Base-by-base conservation (phyloP, 2,888 invertebrate species). In the Parochlus steinenii region DNA sequence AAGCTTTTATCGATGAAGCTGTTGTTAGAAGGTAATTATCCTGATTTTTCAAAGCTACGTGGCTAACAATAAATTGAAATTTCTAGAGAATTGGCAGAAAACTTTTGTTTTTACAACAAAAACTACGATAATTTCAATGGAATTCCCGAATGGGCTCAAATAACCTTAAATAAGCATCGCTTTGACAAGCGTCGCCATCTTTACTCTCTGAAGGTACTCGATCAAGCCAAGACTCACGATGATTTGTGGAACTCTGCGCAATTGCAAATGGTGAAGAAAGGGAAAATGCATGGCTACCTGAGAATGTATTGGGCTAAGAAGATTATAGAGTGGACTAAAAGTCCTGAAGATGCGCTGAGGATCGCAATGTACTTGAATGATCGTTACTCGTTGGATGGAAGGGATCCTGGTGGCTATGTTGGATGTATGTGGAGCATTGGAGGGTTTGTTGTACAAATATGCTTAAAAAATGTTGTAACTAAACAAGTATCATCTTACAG, bases 251-350 rank as follows among this genome's bases (percentile, higher is more conserved):
- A 90, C 61, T 75, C 87, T 0, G 82, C 86, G 0, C 89, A 86
- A 54, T 57, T 75, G 26, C 89, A 92, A 48, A 56, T 90, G 45
- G 65, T 74, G 1, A 63, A 61, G 25, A 79, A 80, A 48, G 90
- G 86, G n/a, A 90, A 90, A 62, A 82, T 87, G 69, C 89, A 92
- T 53, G 87, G 89, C 0, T 92, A 85, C 51, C 60, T 92, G 42
- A 64, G 89, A 26, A 90, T 92, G 90, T 92, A 90, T 61, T 90
- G 90, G 90, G 85, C 85, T 14, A 92, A 92, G 56, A 90, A 90
- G 61, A 82, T 92, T 38, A 61, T 90, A 5, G 89, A 92, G 52
- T 92, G 90, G 90, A 79, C 82, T 0, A 58, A 65, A 16, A 65
- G 66, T 10, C 89, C 89, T 0, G 83, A 87, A 47, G 69, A 74